Conservation (phyloP, 2,888 invertebrate genomes). For the Synanthedon myopaeformis region DNA sequence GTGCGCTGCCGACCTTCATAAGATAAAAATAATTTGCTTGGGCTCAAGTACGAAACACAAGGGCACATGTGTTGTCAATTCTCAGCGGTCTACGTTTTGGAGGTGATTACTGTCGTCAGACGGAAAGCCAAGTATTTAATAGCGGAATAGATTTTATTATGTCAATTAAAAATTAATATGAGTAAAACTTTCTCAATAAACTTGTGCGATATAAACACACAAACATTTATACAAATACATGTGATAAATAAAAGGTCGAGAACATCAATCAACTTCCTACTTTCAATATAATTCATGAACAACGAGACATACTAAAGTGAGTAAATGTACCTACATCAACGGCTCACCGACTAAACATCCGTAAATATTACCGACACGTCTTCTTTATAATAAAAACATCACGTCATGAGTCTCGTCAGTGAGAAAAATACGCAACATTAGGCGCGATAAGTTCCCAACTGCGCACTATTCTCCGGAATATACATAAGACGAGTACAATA, state of each 20-base stretch:
- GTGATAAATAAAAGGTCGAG: not conserved
- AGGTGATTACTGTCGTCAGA: no score
- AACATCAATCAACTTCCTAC: slow-evolving; percentile 25
- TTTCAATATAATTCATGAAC: slow-evolving; percentile 19
- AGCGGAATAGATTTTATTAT: no score
- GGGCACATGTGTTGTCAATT: no score
- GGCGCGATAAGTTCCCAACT: slow-evolving; percentile 55
- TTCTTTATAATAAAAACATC: slow-evolving; percentile 66
- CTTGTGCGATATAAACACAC: no score
- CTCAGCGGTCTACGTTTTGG: no score
- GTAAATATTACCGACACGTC: slow-evolving; percentile 46
- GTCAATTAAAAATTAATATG: no score
- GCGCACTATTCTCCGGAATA: slow-evolving; percentile 43
- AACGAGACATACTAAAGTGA: slow-evolving; percentile 37
- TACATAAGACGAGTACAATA: slow-evolving; percentile 18
- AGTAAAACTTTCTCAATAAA: no score
- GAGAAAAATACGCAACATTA: slow-evolving; percentile 45
- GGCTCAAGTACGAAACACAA: no score
- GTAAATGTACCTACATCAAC: slow-evolving; percentile 36
- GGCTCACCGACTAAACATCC: slow-evolving; percentile 37
- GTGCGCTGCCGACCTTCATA: no score
- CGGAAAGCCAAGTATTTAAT: no score
- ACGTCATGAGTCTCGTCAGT: slow-evolving; percentile 26
- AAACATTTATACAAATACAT: no score
- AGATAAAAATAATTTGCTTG: no score